Evolutionary conservation across 2,113 vertebrate species (phyloP), one percentile per base, ranked within the genome.

Genomic region (Sterrhoptilus dennistouni): DNA sequence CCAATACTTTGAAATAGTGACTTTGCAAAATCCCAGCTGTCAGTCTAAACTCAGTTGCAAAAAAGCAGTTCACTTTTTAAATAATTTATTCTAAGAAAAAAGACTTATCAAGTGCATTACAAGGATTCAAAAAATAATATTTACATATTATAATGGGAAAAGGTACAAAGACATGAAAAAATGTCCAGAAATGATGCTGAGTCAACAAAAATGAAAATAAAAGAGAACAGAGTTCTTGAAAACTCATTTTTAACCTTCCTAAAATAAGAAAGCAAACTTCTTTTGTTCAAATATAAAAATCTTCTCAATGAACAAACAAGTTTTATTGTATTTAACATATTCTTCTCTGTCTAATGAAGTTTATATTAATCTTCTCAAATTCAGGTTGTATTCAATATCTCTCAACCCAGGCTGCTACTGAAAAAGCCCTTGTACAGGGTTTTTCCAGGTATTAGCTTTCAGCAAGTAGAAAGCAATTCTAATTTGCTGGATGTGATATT

Each of bases 101-200:
- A 85, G 12, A 69, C 69, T 85, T 86, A 83, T 83, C 42, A 93
- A 90, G 56, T 74, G 52, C 68, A 79, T 82, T 90, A 76, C 49
- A 93, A 74, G 59, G 54, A 74, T 74, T 85, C 27, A 24, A 83
- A 83, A 91, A 89, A 83, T 59, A 80, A 33, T 91, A 69, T 91
- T 97, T 96, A 90, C 75, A 74, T 59, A 95, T 82, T n/a, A 60
- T 54, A 95, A 94, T 80, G 35, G 25, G 38, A 12, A 83, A 84
- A 94, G 85, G 54, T 50, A 83, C 25, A 65, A 93, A 87, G 66
- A 79, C 0, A 5, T 31, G 66, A 92, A 95, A 85, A 88, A 33
- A 69, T 3, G 2, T 90, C 74, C 68, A 65, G 42, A 90, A 91
- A 90, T 66, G 45, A 95, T 36, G 54, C 71, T 94, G 80, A 95